Conservation (phyloP, 2,797 vertebrate species). For the Parotocinclus haroldoi region DNA sequence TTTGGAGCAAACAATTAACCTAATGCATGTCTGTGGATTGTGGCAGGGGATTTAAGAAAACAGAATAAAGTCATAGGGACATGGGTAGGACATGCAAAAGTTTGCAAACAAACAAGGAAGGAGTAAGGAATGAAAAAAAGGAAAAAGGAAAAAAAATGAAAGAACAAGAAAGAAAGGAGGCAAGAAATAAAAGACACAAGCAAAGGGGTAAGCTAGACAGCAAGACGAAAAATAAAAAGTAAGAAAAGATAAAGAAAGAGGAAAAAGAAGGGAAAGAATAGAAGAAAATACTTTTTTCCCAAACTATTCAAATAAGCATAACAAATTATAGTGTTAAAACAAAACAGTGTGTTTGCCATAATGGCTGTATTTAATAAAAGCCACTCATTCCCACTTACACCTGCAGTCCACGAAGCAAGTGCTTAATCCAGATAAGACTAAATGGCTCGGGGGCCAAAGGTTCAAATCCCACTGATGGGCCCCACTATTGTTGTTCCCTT, state of each 20-base stretch:
- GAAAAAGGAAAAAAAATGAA: neutral
- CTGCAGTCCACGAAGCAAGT: conserved; percentile 11
- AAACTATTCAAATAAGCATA: too few relatives aligned
- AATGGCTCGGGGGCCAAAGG: conserved; percentile 6
- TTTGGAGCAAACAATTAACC: too few relatives aligned
- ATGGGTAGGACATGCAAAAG: too few relatives aligned
- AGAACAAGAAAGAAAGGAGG: neutral
- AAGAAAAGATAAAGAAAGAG: neutral
- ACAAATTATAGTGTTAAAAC: neutral
- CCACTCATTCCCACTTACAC: conserved; percentile 2
- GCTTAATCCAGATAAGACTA: conserved; percentile 24
- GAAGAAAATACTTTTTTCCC: too few relatives aligned
- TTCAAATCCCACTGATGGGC: conserved; percentile 29
- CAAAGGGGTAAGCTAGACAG: conserved; percentile 1
- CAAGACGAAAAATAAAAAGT: neutral
- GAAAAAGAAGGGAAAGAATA: neutral
- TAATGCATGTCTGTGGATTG: too few relatives aligned
- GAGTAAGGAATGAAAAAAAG: neutral
- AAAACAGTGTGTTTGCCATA: neutral
- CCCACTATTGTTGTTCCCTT: conserved; percentile 33
- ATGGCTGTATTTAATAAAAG: neutral
- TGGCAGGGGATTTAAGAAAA: too few relatives aligned
- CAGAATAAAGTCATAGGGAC: too few relatives aligned
- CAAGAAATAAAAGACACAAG: neutral
- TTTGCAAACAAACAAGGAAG: neutral